Evolutionary conservation across 2,113 vertebrate genomes (phyloP).

Genomic region (Romanogobio albipinnatus): DNA sequence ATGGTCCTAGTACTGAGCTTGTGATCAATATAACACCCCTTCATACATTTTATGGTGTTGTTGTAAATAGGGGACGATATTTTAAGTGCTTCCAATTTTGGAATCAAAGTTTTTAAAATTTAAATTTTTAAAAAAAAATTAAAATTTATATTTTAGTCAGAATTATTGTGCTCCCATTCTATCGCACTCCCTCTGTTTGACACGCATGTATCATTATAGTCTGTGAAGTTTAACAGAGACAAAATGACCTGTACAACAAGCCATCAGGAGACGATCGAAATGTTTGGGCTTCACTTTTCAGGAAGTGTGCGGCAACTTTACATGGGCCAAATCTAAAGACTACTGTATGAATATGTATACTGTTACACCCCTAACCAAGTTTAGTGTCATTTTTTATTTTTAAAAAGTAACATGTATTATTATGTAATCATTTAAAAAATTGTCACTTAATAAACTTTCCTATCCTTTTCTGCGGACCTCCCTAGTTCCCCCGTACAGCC

Average conservation of each 20-base stretch:
- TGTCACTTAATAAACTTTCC: background rate
- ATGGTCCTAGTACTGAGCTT: no score
- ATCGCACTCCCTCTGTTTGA: background rate
- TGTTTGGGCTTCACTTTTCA: no score
- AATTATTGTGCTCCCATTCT: background rate
- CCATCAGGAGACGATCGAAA: no score
- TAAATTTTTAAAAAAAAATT: no score
- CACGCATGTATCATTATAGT: background rate
- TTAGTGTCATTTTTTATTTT: background rate
- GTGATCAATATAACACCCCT: no score
- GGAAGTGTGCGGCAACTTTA: no score
- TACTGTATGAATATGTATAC: background rate
- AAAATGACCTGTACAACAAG: no score
- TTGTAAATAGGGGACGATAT: background rate
- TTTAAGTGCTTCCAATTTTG: background rate
- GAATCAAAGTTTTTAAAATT: no score
- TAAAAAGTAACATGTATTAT: background rate
- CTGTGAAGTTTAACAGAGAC: no score
- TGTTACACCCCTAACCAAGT: background rate
- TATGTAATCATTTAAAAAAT: background rate
- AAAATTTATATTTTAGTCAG: no score
- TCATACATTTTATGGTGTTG: no score
- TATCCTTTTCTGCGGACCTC: background rate
- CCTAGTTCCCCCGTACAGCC: background rate
- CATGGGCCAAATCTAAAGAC: background rate